Conservation (phyloP, 2,888 invertebrate genomes). For the Lasioglossum vierecki region DNA sequence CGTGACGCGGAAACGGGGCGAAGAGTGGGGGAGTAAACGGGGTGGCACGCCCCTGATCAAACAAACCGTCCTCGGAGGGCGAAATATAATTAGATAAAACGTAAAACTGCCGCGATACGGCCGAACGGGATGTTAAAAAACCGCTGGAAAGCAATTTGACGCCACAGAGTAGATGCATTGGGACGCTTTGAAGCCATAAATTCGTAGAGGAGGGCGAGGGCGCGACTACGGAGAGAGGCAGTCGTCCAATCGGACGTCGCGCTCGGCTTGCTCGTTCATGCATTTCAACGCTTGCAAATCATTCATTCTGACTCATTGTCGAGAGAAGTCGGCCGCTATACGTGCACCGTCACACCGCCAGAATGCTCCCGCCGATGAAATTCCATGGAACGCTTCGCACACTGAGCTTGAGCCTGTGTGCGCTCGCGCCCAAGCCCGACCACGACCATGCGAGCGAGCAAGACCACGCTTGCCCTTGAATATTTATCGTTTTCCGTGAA, state of each 20-base stretch:
- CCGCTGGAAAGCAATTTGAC: constrained; percentile 73
- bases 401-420: background rate
- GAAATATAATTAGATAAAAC: constrained; percentile 64
- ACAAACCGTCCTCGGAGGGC: constrained; percentile 32
- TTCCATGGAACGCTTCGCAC: constrained; percentile 59
- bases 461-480: constrained; percentile 65
- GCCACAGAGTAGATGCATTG: constrained; percentile 70
- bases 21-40: background rate
- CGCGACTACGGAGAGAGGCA: constrained; percentile 48
- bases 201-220: constrained; percentile 62
- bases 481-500: constrained; percentile 72
- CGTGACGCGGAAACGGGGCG: constrained; percentile 10
- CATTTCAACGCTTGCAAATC: constrained; percentile 76
- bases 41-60: background rate
- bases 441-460: constrained; percentile 14
- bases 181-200: constrained; percentile 72
- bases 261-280: constrained; percentile 74
- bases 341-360: constrained; percentile 58
- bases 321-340: constrained; percentile 68
- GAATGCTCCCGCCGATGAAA: constrained; percentile 62
- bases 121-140: constrained; percentile 61
- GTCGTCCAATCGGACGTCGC: constrained; percentile 71
- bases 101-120: constrained; percentile 53
- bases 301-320: constrained; percentile 75
- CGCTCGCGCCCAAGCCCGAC: background rate